Evolutionary conservation across 1,140 invertebrate genomes (phyloP).

Genomic region (Piezodorus guildinii): DNA sequence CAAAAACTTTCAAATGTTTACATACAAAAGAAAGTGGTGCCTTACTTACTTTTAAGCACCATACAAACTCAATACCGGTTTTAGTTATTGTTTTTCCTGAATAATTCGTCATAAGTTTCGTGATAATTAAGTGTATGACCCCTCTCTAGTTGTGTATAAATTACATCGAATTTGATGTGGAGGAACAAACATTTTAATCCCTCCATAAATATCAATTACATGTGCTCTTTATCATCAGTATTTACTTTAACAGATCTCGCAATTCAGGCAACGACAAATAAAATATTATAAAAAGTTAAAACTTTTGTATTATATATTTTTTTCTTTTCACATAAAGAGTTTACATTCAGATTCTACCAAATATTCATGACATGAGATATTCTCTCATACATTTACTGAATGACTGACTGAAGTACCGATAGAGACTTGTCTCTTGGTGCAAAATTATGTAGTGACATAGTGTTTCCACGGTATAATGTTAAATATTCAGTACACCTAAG

Average conservation of each 20-base stretch:
- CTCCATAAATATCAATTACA: neutral
- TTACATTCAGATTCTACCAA: neutral
- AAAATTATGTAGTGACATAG: neutral
- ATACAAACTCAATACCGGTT: neutral
- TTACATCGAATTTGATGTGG: neutral
- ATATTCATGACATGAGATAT: neutral
- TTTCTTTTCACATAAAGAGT: neutral
- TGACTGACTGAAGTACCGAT: neutral
- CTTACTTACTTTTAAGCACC: neutral
- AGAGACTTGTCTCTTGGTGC: neutral
- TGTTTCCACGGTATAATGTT: too few relatives aligned
- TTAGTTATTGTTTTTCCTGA: neutral
- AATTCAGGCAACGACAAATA: neutral
- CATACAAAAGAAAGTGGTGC: neutral
- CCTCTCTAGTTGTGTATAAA: constrained; percentile 4
- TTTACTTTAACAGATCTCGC: constrained; percentile 4
- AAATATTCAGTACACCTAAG: neutral
- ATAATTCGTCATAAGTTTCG: constrained; percentile 6
- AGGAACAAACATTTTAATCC: neutral
- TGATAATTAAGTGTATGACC: constrained; percentile 1
- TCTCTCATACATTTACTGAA: constrained; percentile 1
- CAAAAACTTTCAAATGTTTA: neutral
- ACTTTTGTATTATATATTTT: neutral
- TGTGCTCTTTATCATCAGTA: neutral
- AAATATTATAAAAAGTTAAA: neutral